A percentile compares a stretch with the other conserved stretches of the same genome.
Evolutionary conservation across 92 coral and sea anemone genomes (phyloP).

Genomic region (Actinostola sp.): DNA sequence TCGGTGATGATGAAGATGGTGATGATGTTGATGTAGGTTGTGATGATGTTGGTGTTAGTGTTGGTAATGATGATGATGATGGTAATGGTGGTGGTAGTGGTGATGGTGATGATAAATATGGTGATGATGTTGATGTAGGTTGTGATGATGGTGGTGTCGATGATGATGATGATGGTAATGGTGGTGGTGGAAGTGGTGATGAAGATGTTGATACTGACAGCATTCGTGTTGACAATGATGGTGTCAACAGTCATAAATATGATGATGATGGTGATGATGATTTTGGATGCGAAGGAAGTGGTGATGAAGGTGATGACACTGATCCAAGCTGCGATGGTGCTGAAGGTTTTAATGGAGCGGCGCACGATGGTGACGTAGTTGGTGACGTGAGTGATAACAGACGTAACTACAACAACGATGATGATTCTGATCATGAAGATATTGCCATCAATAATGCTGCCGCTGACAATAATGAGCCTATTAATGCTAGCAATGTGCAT

Average conservation of each 20-base stretch:
- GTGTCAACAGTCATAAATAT: neutral
- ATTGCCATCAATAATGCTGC: conserved; percentile 10
- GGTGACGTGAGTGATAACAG: neutral
- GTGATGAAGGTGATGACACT: neutral
- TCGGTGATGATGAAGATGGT: neutral
- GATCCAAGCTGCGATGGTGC: neutral
- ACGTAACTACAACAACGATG: neutral
- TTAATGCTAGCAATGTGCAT: neutral
- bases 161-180: neutral
- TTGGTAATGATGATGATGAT: neutral
- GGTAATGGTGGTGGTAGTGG: neutral
- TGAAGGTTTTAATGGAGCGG: neutral
- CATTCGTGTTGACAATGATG: neutral
- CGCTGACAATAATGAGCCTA: neutral
- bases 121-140: neutral
- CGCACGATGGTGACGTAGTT: neutral
- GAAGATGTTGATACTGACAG: neutral
- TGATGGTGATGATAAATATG: neutral
- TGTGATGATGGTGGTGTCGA: neutral
- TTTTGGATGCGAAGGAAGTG: neutral
- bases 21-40: neutral
- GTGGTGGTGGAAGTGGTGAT: neutral
- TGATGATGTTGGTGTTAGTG: neutral
- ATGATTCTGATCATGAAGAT: neutral
- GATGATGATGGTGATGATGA: conserved; percentile 6